Conservation (phyloP, 2,797 vertebrate genomes). For the Clarias platycephalus region DNA sequence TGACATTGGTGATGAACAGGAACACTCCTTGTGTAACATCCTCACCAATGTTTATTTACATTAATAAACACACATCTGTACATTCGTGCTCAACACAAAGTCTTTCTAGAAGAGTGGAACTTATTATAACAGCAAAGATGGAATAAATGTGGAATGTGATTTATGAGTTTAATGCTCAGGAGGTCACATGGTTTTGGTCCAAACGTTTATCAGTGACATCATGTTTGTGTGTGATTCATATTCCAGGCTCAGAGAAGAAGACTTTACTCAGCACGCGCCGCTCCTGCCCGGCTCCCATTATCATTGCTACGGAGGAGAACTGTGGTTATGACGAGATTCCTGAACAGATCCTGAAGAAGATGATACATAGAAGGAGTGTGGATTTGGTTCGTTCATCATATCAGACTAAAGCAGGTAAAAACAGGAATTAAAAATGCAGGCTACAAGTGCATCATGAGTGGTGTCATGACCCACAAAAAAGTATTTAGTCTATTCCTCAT, state of each 20-base stretch:
- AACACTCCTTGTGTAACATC: background rate
- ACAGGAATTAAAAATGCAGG: background rate
- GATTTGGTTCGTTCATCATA: background rate
- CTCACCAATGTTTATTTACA: background rate
- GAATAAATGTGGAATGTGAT: background rate
- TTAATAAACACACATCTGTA: background rate
- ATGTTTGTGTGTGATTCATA: background rate
- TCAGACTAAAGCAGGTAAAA: slow-evolving; percentile 19
- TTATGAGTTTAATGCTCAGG: background rate
- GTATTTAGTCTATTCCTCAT: no score
- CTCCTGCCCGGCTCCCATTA: slow-evolving; percentile 62
- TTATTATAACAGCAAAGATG: background rate
- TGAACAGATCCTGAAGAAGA: background rate
- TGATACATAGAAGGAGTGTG: background rate
- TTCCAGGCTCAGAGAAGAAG: slow-evolving; percentile 69
- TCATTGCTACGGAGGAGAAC: slow-evolving; percentile 1
- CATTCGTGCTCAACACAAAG: background rate
- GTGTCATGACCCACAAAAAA: background rate
- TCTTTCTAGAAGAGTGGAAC: background rate
- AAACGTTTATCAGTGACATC: background rate
- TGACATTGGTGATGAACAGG: background rate
- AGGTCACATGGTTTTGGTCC: background rate
- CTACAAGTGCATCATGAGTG: background rate
- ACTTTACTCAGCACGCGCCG: background rate
- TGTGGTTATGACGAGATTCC: slow-evolving; percentile 4